Evolutionary conservation across 2,888 invertebrate genomes (phyloP).

Genomic region (Germaria angustata): DNA sequence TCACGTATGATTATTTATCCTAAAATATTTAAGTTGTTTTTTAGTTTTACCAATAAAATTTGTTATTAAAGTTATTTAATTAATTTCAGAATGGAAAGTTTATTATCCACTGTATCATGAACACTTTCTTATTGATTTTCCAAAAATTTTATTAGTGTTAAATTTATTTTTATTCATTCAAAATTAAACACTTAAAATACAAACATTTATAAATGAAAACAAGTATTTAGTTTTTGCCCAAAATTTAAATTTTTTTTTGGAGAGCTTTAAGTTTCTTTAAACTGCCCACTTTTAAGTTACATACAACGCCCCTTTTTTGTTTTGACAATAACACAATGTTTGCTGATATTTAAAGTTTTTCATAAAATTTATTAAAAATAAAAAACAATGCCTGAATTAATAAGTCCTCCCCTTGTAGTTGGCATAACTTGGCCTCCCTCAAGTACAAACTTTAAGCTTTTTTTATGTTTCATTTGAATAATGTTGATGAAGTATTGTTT

Average conservation of each 20-base stretch:
- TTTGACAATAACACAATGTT: neutral
- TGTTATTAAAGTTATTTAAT: too few relatives aligned
- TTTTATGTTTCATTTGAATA: slow-evolving; percentile 27
- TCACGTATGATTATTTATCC: too few relatives aligned
- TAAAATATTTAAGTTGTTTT: too few relatives aligned
- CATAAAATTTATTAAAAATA: neutral
- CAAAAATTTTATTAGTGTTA: too few relatives aligned
- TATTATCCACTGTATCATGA: too few relatives aligned
- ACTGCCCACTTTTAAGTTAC: neutral
- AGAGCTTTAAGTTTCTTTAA: neutral
- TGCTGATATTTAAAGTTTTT: neutral
- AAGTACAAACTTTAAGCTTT: slow-evolving; percentile 3
- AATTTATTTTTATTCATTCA: too few relatives aligned
- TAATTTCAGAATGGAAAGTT: too few relatives aligned
- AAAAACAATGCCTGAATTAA: slow-evolving; percentile 18
- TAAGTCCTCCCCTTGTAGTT: slow-evolving; percentile 30
- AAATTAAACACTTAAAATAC: too few relatives aligned
- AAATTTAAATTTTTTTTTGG: neutral
- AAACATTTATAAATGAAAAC: too few relatives aligned
- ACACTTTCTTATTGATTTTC: too few relatives aligned
- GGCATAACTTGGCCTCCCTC: slow-evolving; percentile 16
- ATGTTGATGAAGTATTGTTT: slow-evolving; percentile 31
- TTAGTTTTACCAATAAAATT: too few relatives aligned
- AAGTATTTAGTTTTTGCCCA: too few relatives aligned
- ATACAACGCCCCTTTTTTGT: neutral